Conservation (phyloP, 2,113 vertebrate genomes). For the Scolopax mira region DNA sequence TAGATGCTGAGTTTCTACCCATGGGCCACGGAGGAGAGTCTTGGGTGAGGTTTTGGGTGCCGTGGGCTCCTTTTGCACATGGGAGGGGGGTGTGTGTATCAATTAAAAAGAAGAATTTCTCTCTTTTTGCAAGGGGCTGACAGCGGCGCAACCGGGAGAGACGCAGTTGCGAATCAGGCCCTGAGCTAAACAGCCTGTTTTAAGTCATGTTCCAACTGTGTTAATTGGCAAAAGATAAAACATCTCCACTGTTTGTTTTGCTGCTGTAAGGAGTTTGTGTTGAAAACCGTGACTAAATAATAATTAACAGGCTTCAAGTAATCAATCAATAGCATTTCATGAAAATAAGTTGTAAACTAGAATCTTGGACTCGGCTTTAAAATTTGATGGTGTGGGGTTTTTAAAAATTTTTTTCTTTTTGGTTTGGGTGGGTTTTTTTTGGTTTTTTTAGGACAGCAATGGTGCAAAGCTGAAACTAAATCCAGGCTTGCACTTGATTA, state of each 20-base stretch:
- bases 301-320: slow-evolving; percentile 53
- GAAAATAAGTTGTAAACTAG: slow-evolving; percentile 26
- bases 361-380: slow-evolving; percentile 28
- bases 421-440: background rate
- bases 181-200: background rate
- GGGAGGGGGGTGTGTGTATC: background rate
- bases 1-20: slow-evolving; percentile 44
- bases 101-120: background rate
- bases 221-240: slow-evolving; percentile 60
- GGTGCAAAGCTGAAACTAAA: slow-evolving; percentile 52
- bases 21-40: background rate
- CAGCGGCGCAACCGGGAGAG: background rate
- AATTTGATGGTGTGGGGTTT: background rate
- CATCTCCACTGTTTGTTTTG: slow-evolving; percentile 52
- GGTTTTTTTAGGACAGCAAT: slow-evolving; percentile 4
- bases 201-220: slow-evolving; percentile 42
- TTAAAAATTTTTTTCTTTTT: background rate
- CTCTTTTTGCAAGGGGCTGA: background rate
- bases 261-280: slow-evolving; percentile 47
- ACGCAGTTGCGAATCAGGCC: background rate
- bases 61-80: background rate
- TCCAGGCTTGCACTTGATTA: slow-evolving; percentile 49
- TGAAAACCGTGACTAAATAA: slow-evolving; percentile 51
- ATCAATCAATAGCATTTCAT: slow-evolving; percentile 45
- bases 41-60: background rate